These are phyloP conservation scores for Thyatira batis DNA, from an alignment of 2,888 invertebrate species.

Conservation along the genomic window DNA sequence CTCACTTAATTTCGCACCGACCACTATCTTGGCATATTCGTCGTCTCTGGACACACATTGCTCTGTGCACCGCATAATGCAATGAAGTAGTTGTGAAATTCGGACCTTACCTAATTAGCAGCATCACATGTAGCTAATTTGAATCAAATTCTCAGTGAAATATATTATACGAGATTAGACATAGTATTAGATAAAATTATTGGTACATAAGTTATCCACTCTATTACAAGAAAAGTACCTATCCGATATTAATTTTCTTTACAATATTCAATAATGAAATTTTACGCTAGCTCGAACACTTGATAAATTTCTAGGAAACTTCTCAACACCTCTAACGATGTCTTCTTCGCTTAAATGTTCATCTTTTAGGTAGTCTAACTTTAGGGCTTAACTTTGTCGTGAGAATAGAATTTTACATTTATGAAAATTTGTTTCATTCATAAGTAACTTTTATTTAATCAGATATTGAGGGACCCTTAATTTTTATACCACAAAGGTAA, in stretches of 20 bases:
- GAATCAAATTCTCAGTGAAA: too few species aligned
- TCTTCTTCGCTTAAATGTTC: slow-evolving; percentile 52
- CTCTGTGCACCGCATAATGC: slow-evolving; percentile 6
- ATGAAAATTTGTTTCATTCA: too few species aligned
- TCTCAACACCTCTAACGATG: slow-evolving; percentile 58
- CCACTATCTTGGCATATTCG: slow-evolving; percentile 71
- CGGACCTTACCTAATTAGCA: too few species aligned
- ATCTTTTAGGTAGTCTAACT: slow-evolving; percentile 47
- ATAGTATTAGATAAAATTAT: background rate
- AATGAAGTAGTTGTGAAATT: slow-evolving; percentile 1
- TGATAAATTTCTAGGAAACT: slow-evolving; percentile 51
- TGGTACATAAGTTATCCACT: background rate
- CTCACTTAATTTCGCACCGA: slow-evolving; percentile 80
- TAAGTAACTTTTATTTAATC: too few species aligned
- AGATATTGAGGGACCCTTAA: too few species aligned
- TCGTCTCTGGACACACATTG: slow-evolving; percentile 21
- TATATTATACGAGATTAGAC: too few species aligned
- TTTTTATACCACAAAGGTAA: too few species aligned
- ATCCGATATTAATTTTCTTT: slow-evolving; percentile 7
- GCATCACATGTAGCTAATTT: too few species aligned
- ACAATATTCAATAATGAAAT: slow-evolving; percentile 12
- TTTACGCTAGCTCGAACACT: slow-evolving; percentile 23
- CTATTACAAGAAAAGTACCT: background rate
- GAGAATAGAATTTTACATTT: slow-evolving; percentile 10
- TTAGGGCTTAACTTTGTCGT: slow-evolving; percentile 35